Base-by-base conservation (phyloP, 2,113 vertebrate species). In the Pituophis catenifer region DNA sequence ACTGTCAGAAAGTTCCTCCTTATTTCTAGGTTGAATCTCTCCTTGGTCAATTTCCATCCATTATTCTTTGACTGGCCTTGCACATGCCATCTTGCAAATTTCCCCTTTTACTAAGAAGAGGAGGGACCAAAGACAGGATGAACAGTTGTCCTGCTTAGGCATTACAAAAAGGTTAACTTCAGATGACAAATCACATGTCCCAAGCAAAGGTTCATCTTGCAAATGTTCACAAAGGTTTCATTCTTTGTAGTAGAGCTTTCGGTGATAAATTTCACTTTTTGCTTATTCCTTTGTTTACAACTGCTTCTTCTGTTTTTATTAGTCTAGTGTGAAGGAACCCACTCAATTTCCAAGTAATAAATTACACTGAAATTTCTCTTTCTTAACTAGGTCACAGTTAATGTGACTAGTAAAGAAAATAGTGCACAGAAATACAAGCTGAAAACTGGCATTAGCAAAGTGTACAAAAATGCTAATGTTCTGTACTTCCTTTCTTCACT, bases 381-480 rank as follows among this genome's bases (percentile, higher is more conserved):
- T 91, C 24, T 52, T 88, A 95, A 2, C 21, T 57, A 4, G 23
- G 65, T 65, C 70, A 86, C 15, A 89, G 48, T 65, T 54, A 90
- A 48, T 75, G 52, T 94, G 92, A 94, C 70, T 92, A 38, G n/a
- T 0, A 54, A 95, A 92, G 58, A 24, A 92, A 93, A 94, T 93
- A 5, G 26, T 54, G 90, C 3, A 88, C 88, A 59, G 52, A 95
- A 95, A 94, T 88, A 94, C 94, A 94, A 93, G 90, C 89, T 81
- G 92, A 8, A 59, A 5, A 2, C 10, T 88, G 23, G 75, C 91
- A 58, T 65, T 92, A 89, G 59, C 87, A 52, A 86, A 94, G 62
- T 90, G 95, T 95, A 75, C 3, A 89, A 94, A 95, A 94, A 4
- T 92, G 52, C 70, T 93, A 5, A 75, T 94, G 88, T 95, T 95